Percentiles rank a stretch among this genome's conserved stretches.
phyloP scores from a whole-genome alignment of 2,113 vertebrate species.

The Brienomyrus longianalis region DNA sequence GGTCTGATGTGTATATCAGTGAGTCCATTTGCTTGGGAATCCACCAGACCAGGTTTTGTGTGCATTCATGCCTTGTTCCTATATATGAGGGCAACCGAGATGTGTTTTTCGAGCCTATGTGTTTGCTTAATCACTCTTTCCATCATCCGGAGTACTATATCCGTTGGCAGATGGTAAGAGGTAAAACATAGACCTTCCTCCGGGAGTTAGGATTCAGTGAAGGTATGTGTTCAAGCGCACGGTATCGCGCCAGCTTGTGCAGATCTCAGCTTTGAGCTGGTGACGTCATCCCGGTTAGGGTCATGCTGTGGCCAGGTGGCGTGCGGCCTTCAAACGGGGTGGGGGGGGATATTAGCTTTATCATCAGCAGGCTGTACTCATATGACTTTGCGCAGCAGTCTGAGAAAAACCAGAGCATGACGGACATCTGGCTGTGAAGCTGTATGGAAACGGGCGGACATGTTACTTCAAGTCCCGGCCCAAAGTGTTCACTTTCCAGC shows the following conservation, averaged over 20 bases:
- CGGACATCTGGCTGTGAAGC: not conserved
- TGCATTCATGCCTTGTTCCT: not conserved
- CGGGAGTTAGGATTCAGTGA: not conserved
- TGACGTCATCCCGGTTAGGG: not conserved
- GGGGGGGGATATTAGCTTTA: not conserved
- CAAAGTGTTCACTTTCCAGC: not conserved
- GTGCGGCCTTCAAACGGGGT: not conserved
- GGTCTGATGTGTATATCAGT: not conserved
- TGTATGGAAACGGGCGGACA: not conserved
- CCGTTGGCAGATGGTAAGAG: not conserved
- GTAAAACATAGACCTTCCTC: not conserved
- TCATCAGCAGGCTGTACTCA: not conserved
- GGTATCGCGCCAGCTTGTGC: not conserved
- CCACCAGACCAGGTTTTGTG: not conserved
- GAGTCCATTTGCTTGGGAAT: not conserved
- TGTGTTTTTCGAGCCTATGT: not conserved
- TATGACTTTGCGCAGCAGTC: not conserved
- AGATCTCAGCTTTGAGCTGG: not conserved
- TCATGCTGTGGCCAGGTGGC: not conserved
- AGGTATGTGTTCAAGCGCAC: not conserved
- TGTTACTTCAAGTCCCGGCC: not conserved
- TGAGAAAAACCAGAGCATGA: not conserved
- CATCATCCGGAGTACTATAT: not conserved
- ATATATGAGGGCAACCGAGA: not conserved
- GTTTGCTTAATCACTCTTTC: not conserved